phyloP scores from a whole-genome alignment of 2,797 vertebrate species.

The Antrozous pallidus region DNA sequence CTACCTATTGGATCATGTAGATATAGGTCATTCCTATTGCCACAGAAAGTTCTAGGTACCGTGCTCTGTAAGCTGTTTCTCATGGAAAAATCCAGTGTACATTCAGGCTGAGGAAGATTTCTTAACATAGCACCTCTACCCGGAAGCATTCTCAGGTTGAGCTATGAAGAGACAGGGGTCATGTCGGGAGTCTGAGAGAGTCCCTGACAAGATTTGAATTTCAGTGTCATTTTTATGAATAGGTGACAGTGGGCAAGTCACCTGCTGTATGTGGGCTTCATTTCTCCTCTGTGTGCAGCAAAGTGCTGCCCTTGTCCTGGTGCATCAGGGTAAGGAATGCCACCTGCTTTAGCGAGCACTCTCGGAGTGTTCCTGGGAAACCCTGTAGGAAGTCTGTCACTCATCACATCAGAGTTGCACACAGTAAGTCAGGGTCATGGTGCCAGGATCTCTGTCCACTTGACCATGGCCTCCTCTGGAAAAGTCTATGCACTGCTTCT shows the following conservation, averaged over 20 bases:
- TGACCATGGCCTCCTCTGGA: background rate
- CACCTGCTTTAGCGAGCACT: background rate
- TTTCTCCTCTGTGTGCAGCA: background rate
- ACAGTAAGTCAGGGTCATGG: background rate
- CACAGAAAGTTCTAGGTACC: constrained; percentile 6
- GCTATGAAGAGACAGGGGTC: background rate
- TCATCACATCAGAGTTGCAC: background rate
- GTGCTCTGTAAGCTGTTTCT: background rate
- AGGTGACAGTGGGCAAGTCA: background rate
- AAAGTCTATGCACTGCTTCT: background rate
- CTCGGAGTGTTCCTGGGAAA: background rate
- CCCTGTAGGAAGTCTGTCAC: background rate
- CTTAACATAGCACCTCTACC: background rate
- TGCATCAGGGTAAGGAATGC: background rate
- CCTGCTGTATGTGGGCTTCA: background rate
- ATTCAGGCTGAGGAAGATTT: background rate
- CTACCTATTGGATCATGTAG: background rate
- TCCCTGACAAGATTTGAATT: background rate
- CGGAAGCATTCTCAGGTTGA: background rate
- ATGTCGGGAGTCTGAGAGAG: background rate
- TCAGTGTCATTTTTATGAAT: background rate
- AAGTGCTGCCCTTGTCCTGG: background rate
- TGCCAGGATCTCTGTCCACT: background rate
- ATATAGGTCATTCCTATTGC: background rate
- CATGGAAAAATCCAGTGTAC: background rate